Evolutionary conservation across 2,797 vertebrate genomes (phyloP).

Genomic region (Ibycter americanus): DNA sequence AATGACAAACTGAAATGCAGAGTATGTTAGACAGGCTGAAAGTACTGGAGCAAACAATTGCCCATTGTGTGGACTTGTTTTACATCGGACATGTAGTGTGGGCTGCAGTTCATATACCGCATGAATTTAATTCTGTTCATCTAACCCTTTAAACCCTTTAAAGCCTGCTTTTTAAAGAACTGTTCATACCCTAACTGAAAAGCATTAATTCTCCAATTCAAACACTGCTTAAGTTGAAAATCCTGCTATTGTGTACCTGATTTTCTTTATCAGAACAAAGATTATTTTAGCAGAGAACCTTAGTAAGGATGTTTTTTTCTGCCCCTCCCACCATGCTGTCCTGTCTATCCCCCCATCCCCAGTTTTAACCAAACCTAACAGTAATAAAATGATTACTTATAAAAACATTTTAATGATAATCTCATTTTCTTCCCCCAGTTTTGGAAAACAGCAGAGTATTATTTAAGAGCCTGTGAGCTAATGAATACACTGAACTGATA

Average conservation of each 20-base stretch:
- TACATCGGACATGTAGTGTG: background rate
- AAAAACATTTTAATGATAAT: slow-evolving; percentile 9
- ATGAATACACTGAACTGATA: slow-evolving; percentile 5
- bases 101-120: background rate
- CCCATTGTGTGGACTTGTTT: background rate
- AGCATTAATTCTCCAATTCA: background rate
- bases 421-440: background rate
- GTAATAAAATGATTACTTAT: background rate
- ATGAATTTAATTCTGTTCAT: background rate
- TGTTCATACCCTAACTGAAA: background rate
- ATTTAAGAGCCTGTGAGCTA: background rate
- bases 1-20: slow-evolving; percentile 1
- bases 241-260: background rate
- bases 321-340: background rate
- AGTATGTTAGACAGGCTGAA: background rate
- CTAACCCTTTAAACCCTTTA: background rate
- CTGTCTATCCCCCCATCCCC: accelerated
- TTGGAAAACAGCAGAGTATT: background rate
- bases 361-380: background rate
- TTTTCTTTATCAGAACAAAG: background rate
- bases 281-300: background rate
- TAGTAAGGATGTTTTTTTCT: background rate
- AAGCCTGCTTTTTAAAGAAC: background rate
- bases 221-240: background rate
- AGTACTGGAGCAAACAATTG: background rate